These are phyloP conservation scores for Psittacara wagleri DNA, from an alignment of 2,113 vertebrate species.

Conservation along the genomic window DNA sequence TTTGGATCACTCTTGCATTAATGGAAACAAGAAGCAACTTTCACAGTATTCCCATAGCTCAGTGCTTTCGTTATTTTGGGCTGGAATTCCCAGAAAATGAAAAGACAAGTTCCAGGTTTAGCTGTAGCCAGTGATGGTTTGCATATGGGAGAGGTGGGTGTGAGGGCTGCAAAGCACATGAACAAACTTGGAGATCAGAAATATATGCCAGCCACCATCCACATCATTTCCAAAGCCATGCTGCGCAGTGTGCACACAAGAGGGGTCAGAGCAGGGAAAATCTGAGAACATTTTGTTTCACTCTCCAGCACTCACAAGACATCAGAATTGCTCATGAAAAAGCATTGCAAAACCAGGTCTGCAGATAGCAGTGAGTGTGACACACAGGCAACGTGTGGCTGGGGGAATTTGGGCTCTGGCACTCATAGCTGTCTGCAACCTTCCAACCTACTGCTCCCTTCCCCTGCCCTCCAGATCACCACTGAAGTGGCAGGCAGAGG, in stretches of 20 bases:
- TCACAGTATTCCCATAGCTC: background rate
- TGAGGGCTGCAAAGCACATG: background rate
- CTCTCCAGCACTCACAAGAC: accelerated
- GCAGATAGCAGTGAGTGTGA: background rate
- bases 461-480: background rate
- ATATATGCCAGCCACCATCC: accelerated
- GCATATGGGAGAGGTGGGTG: background rate
- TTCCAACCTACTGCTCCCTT: background rate
- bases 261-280: background rate
- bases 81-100: background rate
- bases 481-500: background rate
- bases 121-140: background rate
- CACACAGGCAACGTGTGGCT: accelerated
- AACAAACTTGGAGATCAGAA: background rate
- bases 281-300: background rate
- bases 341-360: background rate
- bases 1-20: background rate
- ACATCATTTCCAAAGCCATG: background rate
- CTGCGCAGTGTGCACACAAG: background rate
- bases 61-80: background rate
- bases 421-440: accelerated
- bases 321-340: background rate
- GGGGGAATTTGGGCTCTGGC: background rate
- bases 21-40: background rate
- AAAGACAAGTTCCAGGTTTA: background rate